These are phyloP conservation scores for Cladopsammia gracilis DNA, from an alignment of 64 coral and sea anemone species.

Conservation along the genomic window DNA sequence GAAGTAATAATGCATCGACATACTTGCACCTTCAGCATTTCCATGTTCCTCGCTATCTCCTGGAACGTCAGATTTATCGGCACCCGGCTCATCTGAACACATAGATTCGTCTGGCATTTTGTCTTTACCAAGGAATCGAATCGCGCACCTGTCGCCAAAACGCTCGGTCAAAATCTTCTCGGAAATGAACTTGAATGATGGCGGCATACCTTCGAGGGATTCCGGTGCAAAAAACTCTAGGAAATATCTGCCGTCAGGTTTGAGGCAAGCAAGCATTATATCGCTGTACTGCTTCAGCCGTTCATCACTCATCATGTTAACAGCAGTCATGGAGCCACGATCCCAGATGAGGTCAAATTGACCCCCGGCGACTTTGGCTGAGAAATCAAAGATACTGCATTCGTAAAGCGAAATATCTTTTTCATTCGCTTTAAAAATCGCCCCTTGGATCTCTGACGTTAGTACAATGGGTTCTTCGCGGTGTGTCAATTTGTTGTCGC, in stretches of 20 bases:
- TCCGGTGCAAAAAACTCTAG: slow-evolving; percentile 29
- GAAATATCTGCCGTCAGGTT: slow-evolving; percentile 38
- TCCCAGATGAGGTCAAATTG: slow-evolving; percentile 80
- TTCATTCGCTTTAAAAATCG: slow-evolving; percentile 59
- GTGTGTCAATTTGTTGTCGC: slow-evolving; percentile 66
- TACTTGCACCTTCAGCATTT: neutral
- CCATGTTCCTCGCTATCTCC: neutral
- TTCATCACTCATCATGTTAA: slow-evolving; percentile 34
- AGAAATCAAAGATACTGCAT: slow-evolving; percentile 67
- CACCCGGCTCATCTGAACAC: neutral
- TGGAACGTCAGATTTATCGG: neutral
- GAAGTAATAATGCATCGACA: slow-evolving; percentile 31
- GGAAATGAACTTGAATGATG: slow-evolving; percentile 43
- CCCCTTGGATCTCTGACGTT: slow-evolving; percentile 6
- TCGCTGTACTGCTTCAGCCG: slow-evolving; percentile 32
- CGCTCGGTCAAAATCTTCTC: slow-evolving; percentile 6
- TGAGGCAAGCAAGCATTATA: slow-evolving; percentile 39
- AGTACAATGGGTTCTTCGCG: slow-evolving; percentile 36
- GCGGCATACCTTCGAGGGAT: neutral
- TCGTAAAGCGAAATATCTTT: slow-evolving; percentile 78
- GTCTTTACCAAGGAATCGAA: slow-evolving; percentile 39
- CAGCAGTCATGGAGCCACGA: slow-evolving; percentile 65
- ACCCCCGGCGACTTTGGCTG: slow-evolving; percentile 38
- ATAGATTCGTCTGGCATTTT: slow-evolving; percentile 3
- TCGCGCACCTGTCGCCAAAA: slow-evolving; percentile 51